Evolutionary conservation across 2,797 vertebrate genomes (phyloP), one percentile per base, ranked within the genome.

Genomic region (Limnodromus scolopaceus): DNA sequence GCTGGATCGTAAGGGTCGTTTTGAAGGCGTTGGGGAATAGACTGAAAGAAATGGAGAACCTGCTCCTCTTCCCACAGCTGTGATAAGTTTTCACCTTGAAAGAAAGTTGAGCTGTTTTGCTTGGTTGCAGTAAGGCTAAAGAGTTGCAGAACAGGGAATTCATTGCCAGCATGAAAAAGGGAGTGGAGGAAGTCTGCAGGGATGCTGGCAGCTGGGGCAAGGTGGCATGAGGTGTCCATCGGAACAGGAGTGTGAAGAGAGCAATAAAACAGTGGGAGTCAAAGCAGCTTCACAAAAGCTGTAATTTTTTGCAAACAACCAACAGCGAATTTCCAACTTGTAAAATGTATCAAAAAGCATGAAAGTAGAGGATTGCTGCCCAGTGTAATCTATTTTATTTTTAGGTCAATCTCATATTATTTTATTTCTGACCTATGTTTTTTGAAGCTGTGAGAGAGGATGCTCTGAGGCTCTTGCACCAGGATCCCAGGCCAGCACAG

Each of bases 21-120:
- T 53, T 84, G 38, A 69, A 61, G 32, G 36, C 8, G 0, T 2
- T 74, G 60, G 13, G 19, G 16, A 57, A 77, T 1, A 57, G 6
- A 19, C 15, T 45, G 53, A 75, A 85, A 46, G 30, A 76, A 85
- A 60, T 9, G 8, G 14, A 3, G 39, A 87, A 32, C 41, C 18
- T 54, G 5, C 24, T 88, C 8, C 30, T 80, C 27, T 68, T 65
- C 17, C 11, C 0, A 1, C 2, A 5, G 22, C 36, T 16, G 0
- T 43, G 34, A 28, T 61, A 64, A 45, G 7, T 36, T 77, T 61
- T 77, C 30, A 17, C 19, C 65, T 69, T 36, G 34, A 60, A 71
- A 51, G 41, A 39, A 76, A 55, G 2, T 23, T 45, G 46, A 69
- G n/a, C 24, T 76, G 18, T 39, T 88, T 88, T 48, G 5, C 69